Conservation (phyloP, 2,113 vertebrate genomes). For the Piaya cayana region DNA sequence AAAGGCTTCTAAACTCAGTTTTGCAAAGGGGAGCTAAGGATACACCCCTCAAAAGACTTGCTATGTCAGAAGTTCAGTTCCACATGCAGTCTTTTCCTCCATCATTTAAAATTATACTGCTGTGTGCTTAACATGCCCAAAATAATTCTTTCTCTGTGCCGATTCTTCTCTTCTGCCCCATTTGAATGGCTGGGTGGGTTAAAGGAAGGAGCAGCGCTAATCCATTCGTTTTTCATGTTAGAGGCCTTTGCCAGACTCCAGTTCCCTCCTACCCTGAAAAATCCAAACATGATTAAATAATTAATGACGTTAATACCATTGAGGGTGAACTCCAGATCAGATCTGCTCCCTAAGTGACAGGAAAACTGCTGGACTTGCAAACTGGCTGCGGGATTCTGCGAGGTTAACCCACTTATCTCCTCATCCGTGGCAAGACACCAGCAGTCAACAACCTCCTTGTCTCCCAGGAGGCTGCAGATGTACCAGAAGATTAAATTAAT, state of each 20-base stretch:
- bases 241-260: background rate
- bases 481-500: background rate
- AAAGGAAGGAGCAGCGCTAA: background rate
- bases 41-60: background rate
- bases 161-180: background rate
- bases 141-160: background rate
- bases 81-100: background rate
- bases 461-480: background rate
- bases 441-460: background rate
- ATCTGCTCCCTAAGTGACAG: background rate
- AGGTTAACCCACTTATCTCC: conserved; percentile 31
- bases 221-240: background rate
- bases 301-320: background rate
- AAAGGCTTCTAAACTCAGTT: background rate
- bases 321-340: conserved; percentile 10
- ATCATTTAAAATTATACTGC: background rate
- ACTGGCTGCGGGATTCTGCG: fast-evolving
- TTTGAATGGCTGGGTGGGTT: fast-evolving
- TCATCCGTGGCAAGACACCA: background rate
- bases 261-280: background rate
- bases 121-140: background rate
- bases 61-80: background rate
- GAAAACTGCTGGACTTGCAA: background rate
- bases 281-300: conserved; percentile 7
- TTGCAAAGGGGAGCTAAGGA: background rate